phyloP scores from a whole-genome alignment of 2,888 invertebrate genomes.

The Onchidella celtica region DNA sequence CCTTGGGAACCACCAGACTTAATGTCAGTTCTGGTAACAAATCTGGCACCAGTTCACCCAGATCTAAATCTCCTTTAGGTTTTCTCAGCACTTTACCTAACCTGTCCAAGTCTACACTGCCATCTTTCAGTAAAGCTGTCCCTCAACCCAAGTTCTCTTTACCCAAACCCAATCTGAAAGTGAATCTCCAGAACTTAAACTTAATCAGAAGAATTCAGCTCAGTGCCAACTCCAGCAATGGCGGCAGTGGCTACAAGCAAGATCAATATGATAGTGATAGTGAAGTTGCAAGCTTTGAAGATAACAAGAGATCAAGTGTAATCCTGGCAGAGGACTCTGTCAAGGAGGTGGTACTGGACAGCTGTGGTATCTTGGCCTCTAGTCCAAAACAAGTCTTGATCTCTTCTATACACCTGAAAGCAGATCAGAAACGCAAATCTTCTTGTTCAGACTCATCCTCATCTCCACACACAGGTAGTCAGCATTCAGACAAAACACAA shows the following conservation, averaged over 20 bases:
- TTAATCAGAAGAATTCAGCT: conserved; percentile 81
- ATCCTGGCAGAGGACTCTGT: conserved; percentile 53
- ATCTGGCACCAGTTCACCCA: not conserved
- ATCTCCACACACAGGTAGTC: conserved; percentile 15
- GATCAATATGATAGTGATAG: conserved; percentile 25
- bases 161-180: conserved; percentile 49
- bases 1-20: conserved; percentile 6
- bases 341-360: conserved; percentile 76
- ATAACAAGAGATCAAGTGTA: conserved; percentile 8
- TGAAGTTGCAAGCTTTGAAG: conserved; percentile 10
- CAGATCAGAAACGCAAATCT: conserved; percentile 34
- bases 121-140: not conserved
- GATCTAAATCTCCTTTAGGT: conserved; percentile 32
- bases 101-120: conserved; percentile 43
- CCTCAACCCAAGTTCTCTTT: conserved; percentile 30
- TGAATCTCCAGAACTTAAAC: conserved; percentile 84
- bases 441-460: conserved; percentile 10
- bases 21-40: not conserved
- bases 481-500: not conserved
- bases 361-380: conserved; percentile 79
- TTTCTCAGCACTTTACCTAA: conserved; percentile 39
- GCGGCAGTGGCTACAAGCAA: not conserved
- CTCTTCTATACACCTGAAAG: conserved; percentile 51
- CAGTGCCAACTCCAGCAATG: conserved; percentile 4
- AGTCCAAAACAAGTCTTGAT: conserved; percentile 68